These are phyloP conservation scores for Hirtodrosophila cameraria DNA, from an alignment of 2,888 invertebrate species.

Conservation along the genomic window DNA sequence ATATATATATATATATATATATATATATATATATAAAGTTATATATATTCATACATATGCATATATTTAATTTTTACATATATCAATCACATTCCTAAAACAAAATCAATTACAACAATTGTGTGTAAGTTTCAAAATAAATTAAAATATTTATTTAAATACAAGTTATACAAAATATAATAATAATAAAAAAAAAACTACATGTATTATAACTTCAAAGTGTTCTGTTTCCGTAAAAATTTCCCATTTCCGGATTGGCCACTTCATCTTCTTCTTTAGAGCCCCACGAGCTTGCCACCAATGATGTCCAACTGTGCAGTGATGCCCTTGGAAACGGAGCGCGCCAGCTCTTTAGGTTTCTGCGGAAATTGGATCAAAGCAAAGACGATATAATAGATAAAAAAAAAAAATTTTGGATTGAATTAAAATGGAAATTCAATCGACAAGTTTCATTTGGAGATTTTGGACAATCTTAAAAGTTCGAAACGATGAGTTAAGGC, in stretches of 20 bases:
- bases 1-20: constrained; percentile 24
- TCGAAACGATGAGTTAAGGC: no score
- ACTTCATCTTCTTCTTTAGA: constrained; percentile 57
- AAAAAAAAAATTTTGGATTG: neutral
- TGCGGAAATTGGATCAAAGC: constrained; percentile 19
- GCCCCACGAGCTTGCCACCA: constrained; percentile 82
- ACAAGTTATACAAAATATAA: constrained; percentile 52
- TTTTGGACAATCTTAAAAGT: no score
- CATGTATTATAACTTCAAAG: neutral
- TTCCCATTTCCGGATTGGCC: neutral
- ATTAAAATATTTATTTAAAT: constrained; percentile 78
- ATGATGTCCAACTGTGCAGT: constrained; percentile 82
- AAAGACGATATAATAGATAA: no score
- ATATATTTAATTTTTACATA: constrained; percentile 34
- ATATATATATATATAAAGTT: constrained; percentile 14
- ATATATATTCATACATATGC: constrained; percentile 27
- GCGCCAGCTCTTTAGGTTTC: constrained; percentile 82
- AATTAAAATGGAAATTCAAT: no score
- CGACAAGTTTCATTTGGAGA: no score
- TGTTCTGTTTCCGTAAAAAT: neutral
- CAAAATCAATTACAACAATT: constrained; percentile 45
- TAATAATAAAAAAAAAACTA: constrained; percentile 21
- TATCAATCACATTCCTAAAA: constrained; percentile 71
- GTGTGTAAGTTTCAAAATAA: constrained; percentile 71
- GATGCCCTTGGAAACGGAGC: constrained; percentile 81